phyloP scores from a whole-genome alignment of 2,888 invertebrate genomes.

The Buathra laborator region DNA sequence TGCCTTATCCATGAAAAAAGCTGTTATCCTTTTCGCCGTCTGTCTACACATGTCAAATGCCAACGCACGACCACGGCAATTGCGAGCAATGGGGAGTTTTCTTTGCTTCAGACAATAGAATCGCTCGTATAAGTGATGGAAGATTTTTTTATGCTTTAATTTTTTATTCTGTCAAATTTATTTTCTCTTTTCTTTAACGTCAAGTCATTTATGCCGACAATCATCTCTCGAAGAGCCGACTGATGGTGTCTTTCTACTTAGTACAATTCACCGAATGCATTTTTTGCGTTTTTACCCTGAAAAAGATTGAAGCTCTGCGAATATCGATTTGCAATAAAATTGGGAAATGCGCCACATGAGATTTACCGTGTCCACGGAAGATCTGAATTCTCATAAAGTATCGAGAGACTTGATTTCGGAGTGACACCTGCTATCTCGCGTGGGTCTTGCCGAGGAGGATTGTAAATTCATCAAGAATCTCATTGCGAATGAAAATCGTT shows the following conservation, averaged over 20 bases:
- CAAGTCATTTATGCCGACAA: too few relatives aligned
- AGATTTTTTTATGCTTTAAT: too few relatives aligned
- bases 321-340: not conserved
- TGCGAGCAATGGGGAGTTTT: too few relatives aligned
- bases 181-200: too few relatives aligned
- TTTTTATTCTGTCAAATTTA: too few relatives aligned
- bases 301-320: not conserved
- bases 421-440: conserved; percentile 11
- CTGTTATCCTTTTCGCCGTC: too few relatives aligned
- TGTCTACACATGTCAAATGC: too few relatives aligned
- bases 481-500: conserved; percentile 45
- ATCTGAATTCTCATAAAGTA: not conserved
- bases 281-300: not conserved
- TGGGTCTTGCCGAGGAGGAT: not conserved
- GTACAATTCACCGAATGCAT: not conserved
- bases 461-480: conserved; percentile 45
- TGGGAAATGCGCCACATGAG: not conserved
- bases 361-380: not conserved
- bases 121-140: too few relatives aligned
- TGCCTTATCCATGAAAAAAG: too few relatives aligned
- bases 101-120: too few relatives aligned
- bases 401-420: not conserved
- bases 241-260: not conserved
- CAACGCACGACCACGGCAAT: too few relatives aligned
- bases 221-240: too few relatives aligned